phyloP scores from a whole-genome alignment of 2,113 vertebrate genomes.

The Corythaeola cristata region DNA sequence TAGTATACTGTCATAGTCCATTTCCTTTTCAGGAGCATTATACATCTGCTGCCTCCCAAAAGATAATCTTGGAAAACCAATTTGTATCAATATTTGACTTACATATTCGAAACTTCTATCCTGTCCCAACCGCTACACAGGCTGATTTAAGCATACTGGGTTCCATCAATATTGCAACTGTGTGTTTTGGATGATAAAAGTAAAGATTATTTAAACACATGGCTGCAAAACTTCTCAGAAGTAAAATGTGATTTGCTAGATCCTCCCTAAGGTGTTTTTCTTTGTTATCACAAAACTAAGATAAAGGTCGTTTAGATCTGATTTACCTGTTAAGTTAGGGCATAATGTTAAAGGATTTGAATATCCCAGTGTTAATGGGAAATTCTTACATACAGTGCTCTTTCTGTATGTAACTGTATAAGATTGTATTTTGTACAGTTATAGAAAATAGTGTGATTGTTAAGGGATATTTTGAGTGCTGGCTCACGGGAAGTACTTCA shows the following conservation, averaged over 20 bases:
- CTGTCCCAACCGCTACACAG: background rate
- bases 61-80: background rate
- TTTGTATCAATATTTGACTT: constrained; percentile 10
- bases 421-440: background rate
- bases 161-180: background rate
- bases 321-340: background rate
- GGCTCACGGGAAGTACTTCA: background rate
- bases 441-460: background rate
- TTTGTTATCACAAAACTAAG: background rate
- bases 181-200: background rate
- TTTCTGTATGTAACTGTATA: background rate
- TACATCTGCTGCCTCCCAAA: constrained; percentile 15
- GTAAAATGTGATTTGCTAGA: background rate
- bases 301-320: background rate
- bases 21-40: constrained; percentile 25
- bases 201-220: background rate
- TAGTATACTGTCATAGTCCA: constrained; percentile 45
- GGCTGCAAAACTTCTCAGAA: background rate
- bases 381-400: background rate
- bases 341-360: background rate
- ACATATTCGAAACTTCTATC: background rate
- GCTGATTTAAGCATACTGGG: background rate
- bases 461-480: background rate
- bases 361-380: background rate
- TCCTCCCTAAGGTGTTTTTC: background rate